These are phyloP conservation scores for Alaudala cheleensis DNA, from an alignment of 2,113 vertebrate species.

Conservation along the genomic window DNA sequence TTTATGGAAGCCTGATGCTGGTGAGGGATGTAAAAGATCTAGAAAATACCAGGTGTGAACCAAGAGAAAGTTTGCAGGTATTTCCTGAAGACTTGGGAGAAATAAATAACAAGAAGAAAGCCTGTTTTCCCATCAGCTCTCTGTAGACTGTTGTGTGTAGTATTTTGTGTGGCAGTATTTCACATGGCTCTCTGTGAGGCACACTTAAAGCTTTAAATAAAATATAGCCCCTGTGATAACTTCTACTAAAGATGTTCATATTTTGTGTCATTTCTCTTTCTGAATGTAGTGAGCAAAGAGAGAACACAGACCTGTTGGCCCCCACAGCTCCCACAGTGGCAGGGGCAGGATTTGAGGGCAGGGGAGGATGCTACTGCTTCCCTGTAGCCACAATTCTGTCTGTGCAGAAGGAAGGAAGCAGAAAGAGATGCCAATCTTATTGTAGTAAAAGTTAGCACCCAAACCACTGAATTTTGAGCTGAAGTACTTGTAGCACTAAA, in stretches of 20 bases:
- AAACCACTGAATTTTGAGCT: background rate
- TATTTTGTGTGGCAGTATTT: background rate
- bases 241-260: background rate
- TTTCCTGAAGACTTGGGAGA: background rate
- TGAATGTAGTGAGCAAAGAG: background rate
- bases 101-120: background rate
- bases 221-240: background rate
- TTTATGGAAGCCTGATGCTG: background rate
- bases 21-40: background rate
- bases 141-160: background rate
- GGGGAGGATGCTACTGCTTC: background rate
- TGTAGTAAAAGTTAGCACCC: background rate
- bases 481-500: background rate
- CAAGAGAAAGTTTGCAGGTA: background rate
- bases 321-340: background rate
- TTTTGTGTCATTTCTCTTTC: background rate
- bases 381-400: rapidly evolving
- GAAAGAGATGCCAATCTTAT: background rate
- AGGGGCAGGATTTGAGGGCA: background rate
- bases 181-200: background rate
- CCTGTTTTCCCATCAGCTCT: background rate
- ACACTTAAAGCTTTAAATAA: background rate
- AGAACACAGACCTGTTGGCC: background rate
- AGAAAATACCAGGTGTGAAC: background rate
- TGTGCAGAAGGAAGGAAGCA: background rate